Evolutionary conservation across 1,140 invertebrate species (phyloP).

Genomic region (Platyscapa corneri): DNA sequence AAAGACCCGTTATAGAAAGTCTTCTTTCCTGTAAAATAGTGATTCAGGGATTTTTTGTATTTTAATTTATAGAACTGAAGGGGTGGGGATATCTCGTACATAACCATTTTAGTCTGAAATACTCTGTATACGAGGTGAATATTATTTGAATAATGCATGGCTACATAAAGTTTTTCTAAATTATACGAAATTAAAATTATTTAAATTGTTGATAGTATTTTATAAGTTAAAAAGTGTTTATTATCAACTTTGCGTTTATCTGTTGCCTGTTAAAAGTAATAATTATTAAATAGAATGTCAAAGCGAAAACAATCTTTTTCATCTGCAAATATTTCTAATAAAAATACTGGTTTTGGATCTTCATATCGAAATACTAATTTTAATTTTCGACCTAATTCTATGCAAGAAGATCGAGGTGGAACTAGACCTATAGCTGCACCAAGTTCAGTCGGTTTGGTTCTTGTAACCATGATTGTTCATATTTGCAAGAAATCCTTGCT

Average conservation of each 20-base stretch:
- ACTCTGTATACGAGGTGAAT: neutral
- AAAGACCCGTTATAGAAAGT: neutral
- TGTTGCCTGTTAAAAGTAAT: neutral
- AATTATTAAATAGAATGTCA: constrained; percentile 40
- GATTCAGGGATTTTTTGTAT: neutral
- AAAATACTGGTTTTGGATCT: constrained; percentile 19
- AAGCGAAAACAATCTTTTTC: constrained; percentile 33
- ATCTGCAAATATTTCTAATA: neutral
- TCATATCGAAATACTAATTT: constrained; percentile 35
- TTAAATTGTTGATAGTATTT: neutral
- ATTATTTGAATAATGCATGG: neutral
- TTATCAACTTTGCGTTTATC: neutral
- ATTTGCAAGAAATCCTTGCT: constrained; percentile 91
- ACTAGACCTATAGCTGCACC: constrained; percentile 87
- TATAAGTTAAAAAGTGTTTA: neutral
- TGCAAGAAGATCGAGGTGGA: constrained; percentile 75
- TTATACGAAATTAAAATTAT: neutral
- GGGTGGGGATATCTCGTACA: neutral
- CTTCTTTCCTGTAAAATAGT: neutral
- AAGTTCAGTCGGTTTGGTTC: constrained; percentile 85
- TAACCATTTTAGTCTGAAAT: neutral
- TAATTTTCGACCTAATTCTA: constrained; percentile 75
- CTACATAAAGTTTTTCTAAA: neutral
- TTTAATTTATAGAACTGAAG: neutral
- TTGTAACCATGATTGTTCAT: constrained; percentile 89